Evolutionary conservation across 2,797 vertebrate species (phyloP), one percentile per base, ranked within the genome.

Genomic region (Euphonia xanthogaster): DNA sequence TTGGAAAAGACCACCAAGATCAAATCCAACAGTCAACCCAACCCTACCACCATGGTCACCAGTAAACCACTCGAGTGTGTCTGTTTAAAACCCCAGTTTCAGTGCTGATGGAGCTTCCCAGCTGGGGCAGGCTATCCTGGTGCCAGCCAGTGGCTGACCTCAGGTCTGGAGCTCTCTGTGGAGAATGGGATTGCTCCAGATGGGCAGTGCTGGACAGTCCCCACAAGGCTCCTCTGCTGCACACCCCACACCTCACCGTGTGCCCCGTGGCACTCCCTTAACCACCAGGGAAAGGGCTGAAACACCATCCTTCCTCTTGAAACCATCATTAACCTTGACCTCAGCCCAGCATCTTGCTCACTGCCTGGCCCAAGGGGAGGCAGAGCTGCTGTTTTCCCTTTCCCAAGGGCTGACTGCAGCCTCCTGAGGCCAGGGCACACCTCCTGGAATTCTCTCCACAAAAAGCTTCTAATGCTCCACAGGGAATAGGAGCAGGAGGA

Each of bases 31-130:
- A 42, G 30, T 10, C 27, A 50, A 1, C 16, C 31, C 62, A 62
- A 48, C 63, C 39, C 42, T 35, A 53, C 15, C 33, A 74, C 40
- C 27, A 5, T 0, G 25, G 50, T 13, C 44, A 33, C 12, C 65
- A 42, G 31, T 7, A 6, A 68, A 28, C 0, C 12, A 5, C 17
- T 4, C 12, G 31, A 28, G 21, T 2, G 7, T 1, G 3, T n/a
- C 23, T 51, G 50, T 42, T 60, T 14, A 27, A 70, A 60, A 1
- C 0, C 11, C 13, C 16, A 8, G 2, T 11, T 54, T 8, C 19
- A 37, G 71, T 0, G 0, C 39, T 6, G 37, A 6, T 9, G 57
- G 68, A 5, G 37, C 0, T 20, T 31, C 54, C 77, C 18, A 5
- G 4, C 21, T 13, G 8, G 24, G 5, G 7, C 7, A 7, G 78